Base-by-base conservation (phyloP, 2,797 vertebrate species). In the Lepus townsendii region DNA sequence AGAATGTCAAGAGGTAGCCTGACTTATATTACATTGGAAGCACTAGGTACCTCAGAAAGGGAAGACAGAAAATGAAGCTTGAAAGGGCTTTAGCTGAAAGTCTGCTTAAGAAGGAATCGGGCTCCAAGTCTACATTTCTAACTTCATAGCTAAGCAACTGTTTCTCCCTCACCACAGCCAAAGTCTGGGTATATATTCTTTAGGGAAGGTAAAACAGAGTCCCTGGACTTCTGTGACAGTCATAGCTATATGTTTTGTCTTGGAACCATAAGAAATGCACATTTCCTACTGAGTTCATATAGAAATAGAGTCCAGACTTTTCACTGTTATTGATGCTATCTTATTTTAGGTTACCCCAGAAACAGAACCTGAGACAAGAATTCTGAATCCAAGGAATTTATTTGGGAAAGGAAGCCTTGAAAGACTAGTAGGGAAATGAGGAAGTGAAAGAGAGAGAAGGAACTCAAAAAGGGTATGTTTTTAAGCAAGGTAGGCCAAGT, bases 331-430 rank as follows among this genome's bases (percentile, higher is more conserved):
- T 79, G 27, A 11, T 71, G 57, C 24, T 71, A 11, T 83, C 84
- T 89, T 73, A 57, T 73, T 80, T 80, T 57, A 77, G 77, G 4
- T 68, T 88, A 38, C 9, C 71, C n/a, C 24, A 66, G 30, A 88
- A 84, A 38, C 6, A 88, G 69, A 84, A 83, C 32, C 16, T 63
- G 60, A 96, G 30, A 91, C 24, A 94, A 80, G 42, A 24, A 93
- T 68, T 68, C 9, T 80, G 69, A 78, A 30, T 69, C 65, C 71
- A 85, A 86, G 9, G 30, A 82, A 93, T 82, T 60, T 77, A 88
- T 62, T 79, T 77, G 42, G 26, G n/a, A 83, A 82, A 88, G 19
- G 26, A 93, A 9, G 9, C 47, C 54, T 79, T 50, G 38, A 89
- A 95, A 69, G 47, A 68, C 38, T 11, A 71, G 24, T 38, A 83